Evolutionary conservation across 1,140 invertebrate species (phyloP).

Genomic region (Hyposmocoma kahamanoa): DNA sequence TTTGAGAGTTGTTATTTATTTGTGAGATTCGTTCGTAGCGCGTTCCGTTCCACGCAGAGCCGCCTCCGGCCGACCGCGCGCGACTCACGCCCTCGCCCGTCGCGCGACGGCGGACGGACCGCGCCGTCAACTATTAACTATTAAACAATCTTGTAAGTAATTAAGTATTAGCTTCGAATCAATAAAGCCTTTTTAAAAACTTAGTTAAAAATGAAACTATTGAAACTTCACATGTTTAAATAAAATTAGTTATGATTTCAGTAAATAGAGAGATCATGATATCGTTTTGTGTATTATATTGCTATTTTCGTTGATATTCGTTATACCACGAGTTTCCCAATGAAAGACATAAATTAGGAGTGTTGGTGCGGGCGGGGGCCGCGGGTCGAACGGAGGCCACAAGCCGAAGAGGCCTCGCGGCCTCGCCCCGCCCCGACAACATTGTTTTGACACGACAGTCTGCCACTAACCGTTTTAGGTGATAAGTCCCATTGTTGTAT

Average conservation of each 20-base stretch:
- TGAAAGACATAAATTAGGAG: conserved; percentile 71
- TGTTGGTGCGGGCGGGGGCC: conserved; percentile 18
- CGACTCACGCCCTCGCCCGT: too few relatives aligned
- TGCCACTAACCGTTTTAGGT: conserved; percentile 72
- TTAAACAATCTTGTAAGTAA: conserved; percentile 71
- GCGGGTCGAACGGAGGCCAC: not conserved
- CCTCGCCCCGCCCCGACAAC: conserved; percentile 14
- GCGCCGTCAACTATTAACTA: conserved; percentile 49
- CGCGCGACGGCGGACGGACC: conserved; percentile 16
- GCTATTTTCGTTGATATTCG: conserved; percentile 66
- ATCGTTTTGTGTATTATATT: conserved; percentile 65
- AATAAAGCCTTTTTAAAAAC: conserved; percentile 70
- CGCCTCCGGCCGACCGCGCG: conserved; percentile 14
- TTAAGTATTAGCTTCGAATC: conserved; percentile 72
- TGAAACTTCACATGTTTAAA: conserved; percentile 66
- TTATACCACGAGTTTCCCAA: conserved; percentile 65
- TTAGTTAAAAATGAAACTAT: conserved; percentile 68
- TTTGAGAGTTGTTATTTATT: conserved; percentile 66
- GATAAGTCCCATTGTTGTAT: conserved; percentile 73
- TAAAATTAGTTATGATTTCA: conserved; percentile 65
- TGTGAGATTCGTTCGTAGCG: conserved; percentile 33
- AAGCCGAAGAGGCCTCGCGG: conserved; percentile 15
- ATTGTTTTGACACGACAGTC: conserved; percentile 70
- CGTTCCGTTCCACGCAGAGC: conserved; percentile 13
- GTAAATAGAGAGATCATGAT: conserved; percentile 61